Evolutionary conservation across 2,797 vertebrate species (phyloP).

Genomic region (Coranthus polyacanthus): DNA sequence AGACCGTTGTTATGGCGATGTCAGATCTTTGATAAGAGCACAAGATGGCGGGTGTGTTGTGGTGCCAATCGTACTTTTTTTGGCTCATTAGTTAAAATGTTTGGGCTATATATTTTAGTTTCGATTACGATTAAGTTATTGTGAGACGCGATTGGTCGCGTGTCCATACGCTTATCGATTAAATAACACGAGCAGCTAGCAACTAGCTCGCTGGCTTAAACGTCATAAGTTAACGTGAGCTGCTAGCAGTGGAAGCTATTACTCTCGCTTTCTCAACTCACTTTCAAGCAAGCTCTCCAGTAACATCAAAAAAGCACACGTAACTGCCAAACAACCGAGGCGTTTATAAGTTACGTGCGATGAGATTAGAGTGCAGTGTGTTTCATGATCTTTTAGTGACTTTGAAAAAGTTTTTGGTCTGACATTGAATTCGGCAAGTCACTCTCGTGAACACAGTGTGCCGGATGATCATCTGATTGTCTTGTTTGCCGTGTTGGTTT

Average conservation of each 20-base stretch:
- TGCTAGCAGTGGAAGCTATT: slow-evolving; percentile 65
- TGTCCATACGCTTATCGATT: background rate
- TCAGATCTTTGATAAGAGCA: slow-evolving; percentile 85
- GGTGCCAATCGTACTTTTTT: slow-evolving; percentile 72
- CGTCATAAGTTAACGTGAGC: slow-evolving; percentile 58
- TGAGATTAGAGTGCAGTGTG: background rate
- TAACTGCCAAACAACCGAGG: background rate
- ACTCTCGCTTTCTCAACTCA: slow-evolving; percentile 60
- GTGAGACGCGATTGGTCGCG: background rate
- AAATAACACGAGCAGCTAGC: slow-evolving; percentile 16
- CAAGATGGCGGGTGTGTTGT: slow-evolving; percentile 88
- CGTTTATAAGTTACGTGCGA: background rate
- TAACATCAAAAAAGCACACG: background rate
- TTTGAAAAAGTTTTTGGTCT: slow-evolving; percentile 71
- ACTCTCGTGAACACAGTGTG: slow-evolving; percentile 47
- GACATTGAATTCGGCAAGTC: slow-evolving; percentile 56
- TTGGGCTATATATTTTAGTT: slow-evolving; percentile 7
- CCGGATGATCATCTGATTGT: slow-evolving; percentile 52
- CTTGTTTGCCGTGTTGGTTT: slow-evolving; percentile 52
- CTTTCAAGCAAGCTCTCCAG: slow-evolving; percentile 29
- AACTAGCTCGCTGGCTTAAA: slow-evolving; percentile 24
- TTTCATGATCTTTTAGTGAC: slow-evolving; percentile 41
- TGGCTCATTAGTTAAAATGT: slow-evolving; percentile 29
- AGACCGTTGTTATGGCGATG: slow-evolving; percentile 90
- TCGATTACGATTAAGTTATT: background rate